Evolutionary conservation across 2,888 invertebrate species (phyloP), one percentile per base, ranked within the genome.

Genomic region (Tipula unca): DNA sequence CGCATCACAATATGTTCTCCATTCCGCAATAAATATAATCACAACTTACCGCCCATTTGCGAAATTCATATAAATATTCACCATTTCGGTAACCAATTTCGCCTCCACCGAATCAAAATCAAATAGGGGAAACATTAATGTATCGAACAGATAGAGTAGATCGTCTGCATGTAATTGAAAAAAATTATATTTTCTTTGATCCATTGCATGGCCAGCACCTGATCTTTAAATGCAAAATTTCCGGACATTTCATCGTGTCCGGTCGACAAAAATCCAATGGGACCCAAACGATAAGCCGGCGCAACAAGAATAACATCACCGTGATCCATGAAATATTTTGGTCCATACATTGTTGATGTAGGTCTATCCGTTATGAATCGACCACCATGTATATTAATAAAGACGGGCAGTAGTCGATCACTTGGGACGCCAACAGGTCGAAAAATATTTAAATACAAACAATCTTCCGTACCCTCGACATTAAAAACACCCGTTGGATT

Each of bases 271-370:
- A 82, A 82, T 29, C 82, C 89, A 85, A 89, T 88, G 0, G 89
- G 88, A 8, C 89, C 89, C 54, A 89, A 86, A 4, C 92, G 90
- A 87, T 92, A 92, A 86, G 89, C 89, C 17, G 90, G 87, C 2
- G 90, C 89, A 3, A 91, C 90, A 48, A 92, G 86, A 32, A 92
- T 87, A 4, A 92, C 89, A 86, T 90, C 88, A 83, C 89, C 88
- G 0, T 88, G 88, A 85, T 91, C 91, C 91, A 92, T 90, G 4
- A 92, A 88, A 88, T 90, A 92, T 86, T 91, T 90, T 0, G 92
- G 91, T 0, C 92, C 92, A 85, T 89, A 86, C 25, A 89, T 87
- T 29, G 82, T 14, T 29, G 82, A n/a, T 29, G 29, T 32, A 5
- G 82, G 29, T 29, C n/a, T 6, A 1, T 13, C 82, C 3, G 14